phyloP scores from a whole-genome alignment of 2,888 invertebrate genomes.

The Diabrotica balteata region DNA sequence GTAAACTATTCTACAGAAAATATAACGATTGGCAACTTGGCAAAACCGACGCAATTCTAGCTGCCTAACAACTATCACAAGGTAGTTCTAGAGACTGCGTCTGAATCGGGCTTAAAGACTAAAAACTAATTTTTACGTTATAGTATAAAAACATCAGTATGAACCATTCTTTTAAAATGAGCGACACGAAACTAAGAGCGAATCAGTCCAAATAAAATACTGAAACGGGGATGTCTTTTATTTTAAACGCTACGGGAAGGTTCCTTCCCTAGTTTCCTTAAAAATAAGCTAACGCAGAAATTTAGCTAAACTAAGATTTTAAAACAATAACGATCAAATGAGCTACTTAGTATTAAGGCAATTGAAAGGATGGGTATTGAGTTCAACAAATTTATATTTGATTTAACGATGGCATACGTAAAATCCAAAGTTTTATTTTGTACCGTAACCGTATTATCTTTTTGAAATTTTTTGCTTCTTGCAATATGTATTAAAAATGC shows the following conservation, averaged over 20 bases:
- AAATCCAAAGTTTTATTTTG: too few relatives aligned
- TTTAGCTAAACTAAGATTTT: background rate
- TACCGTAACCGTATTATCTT: too few relatives aligned
- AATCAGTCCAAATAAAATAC: slow-evolving; percentile 42
- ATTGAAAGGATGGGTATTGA: background rate
- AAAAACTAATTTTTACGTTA: slow-evolving; percentile 47
- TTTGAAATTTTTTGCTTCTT: too few relatives aligned
- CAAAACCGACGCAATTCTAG: slow-evolving; percentile 41
- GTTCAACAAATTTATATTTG: background rate
- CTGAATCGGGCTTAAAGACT: slow-evolving; percentile 45
- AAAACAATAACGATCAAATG: background rate
- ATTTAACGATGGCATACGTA: too few relatives aligned
- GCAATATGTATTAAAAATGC: too few relatives aligned
- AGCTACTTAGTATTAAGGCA: background rate
- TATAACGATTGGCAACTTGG: slow-evolving; percentile 36
- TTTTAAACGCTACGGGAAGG: slow-evolving; percentile 11
- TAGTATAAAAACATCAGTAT: slow-evolving; percentile 54
- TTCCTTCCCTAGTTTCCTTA: slow-evolving; percentile 24
- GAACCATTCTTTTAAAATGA: slow-evolving; percentile 53
- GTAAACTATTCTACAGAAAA: slow-evolving; percentile 4
- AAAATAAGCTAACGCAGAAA: slow-evolving; percentile 2
- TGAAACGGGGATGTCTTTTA: slow-evolving; percentile 26
- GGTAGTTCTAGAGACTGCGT: slow-evolving; percentile 45
- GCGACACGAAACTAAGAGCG: slow-evolving; percentile 56
- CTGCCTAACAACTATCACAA: slow-evolving; percentile 58